Percentiles rank a stretch among this genome's conserved stretches.
These are phyloP conservation scores for Herpailurus yagouaroundi DNA, from an alignment of 2,113 vertebrate genomes.

Conservation along the genomic window DNA sequence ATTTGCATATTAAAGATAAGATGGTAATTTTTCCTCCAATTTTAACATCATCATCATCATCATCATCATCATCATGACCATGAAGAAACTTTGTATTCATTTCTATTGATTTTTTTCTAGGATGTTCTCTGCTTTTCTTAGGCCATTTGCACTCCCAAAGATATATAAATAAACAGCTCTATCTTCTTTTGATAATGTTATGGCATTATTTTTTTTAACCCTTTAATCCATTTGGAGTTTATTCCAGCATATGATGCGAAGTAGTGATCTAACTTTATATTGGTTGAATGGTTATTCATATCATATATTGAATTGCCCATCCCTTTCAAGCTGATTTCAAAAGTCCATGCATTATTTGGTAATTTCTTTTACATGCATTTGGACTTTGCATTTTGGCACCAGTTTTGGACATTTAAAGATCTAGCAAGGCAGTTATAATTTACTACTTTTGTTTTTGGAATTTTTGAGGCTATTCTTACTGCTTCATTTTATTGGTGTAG, in stretches of 20 bases:
- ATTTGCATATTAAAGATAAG: constrained; percentile 18
- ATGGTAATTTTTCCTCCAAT: background rate
- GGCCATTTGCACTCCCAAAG: background rate
- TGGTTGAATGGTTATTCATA: background rate
- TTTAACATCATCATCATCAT: background rate
- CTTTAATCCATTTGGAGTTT: background rate
- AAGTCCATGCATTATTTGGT: background rate
- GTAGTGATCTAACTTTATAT: background rate
- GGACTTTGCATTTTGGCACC: background rate
- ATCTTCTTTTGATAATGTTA: constrained; percentile 16
- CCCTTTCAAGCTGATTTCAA: constrained; percentile 20
- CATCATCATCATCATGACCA: background rate
- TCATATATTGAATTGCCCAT: background rate
- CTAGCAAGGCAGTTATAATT: background rate
- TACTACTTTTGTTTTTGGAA: background rate
- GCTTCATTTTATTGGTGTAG: background rate
- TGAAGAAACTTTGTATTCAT: constrained; percentile 31
- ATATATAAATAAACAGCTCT: background rate
- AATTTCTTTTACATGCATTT: constrained; percentile 25
- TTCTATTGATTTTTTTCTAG: constrained; percentile 14
- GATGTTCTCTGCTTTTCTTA: background rate
- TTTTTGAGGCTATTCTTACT: background rate
- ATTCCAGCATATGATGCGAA: background rate
- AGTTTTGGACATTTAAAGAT: constrained; percentile 5
- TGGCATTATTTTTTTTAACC: background rate